These are phyloP conservation scores for Poecilia latipinna DNA, from an alignment of 2,113 vertebrate genomes.

Conservation along the genomic window DNA sequence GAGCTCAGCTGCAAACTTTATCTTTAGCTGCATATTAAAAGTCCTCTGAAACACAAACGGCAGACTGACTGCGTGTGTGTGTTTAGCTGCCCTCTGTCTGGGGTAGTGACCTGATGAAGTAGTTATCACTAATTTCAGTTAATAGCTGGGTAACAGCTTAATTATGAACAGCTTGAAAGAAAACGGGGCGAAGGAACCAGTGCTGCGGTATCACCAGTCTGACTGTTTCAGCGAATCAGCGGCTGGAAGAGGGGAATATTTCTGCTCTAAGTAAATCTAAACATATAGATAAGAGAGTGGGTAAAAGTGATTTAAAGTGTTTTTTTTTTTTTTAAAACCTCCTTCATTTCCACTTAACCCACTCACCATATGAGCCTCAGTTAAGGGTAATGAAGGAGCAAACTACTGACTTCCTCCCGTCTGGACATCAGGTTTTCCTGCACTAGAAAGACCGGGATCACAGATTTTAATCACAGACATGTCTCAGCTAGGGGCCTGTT, in stretches of 20 bases:
- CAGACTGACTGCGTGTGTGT: constrained; percentile 13
- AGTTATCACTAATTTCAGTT: constrained; percentile 32
- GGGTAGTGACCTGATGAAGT: constrained; percentile 6
- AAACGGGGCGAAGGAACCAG: constrained; percentile 24
- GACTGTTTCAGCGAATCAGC: background rate
- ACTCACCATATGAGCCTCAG: constrained; percentile 68
- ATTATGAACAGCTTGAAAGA: constrained; percentile 47
- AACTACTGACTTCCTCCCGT: constrained; percentile 65
- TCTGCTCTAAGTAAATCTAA: background rate
- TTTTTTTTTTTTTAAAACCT: constrained; percentile 24
- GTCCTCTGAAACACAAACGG: constrained; percentile 10
- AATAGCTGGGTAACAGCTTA: constrained; percentile 51
- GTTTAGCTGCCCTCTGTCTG: constrained; percentile 22
- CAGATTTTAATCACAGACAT: constrained; percentile 68
- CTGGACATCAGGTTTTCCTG: constrained; percentile 70
- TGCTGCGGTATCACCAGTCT: background rate
- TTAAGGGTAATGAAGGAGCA: constrained; percentile 58
- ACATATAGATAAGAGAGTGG: background rate
- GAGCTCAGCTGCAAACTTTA: constrained; percentile 7
- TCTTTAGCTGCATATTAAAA: constrained; percentile 22
- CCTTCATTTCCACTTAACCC: constrained; percentile 69
- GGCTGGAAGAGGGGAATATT: background rate
- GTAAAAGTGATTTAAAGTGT: background rate
- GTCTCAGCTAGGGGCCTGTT: constrained; percentile 46
- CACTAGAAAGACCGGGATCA: constrained; percentile 21